A percentile compares a stretch with the other conserved stretches of the same genome.
Evolutionary conservation across 2,113 vertebrate species (phyloP).

Genomic region (Oreochromis spilurus): DNA sequence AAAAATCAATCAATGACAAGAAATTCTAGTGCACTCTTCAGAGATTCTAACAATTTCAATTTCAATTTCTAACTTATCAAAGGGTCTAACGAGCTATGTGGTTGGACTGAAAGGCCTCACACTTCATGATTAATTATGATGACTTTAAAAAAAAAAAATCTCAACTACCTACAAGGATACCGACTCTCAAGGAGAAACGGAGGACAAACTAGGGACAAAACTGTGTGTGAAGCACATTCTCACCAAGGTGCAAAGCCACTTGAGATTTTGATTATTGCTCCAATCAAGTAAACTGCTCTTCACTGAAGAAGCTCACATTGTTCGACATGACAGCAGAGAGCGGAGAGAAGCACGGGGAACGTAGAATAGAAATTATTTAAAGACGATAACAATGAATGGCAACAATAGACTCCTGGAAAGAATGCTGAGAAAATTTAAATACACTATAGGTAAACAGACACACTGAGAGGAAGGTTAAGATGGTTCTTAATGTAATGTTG

Average conservation of each 20-base stretch:
- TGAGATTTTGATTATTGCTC: slow-evolving; percentile 36
- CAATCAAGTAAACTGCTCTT: slow-evolving; percentile 49
- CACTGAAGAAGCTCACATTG: slow-evolving; percentile 1
- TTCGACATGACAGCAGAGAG: not conserved
- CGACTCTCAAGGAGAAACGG: not conserved
- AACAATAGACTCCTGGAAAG: not conserved
- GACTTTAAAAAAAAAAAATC: not conserved
- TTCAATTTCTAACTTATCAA: not conserved
- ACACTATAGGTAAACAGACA: not conserved
- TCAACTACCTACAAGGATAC: not conserved
- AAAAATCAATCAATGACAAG: not conserved
- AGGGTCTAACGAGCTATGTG: not conserved
- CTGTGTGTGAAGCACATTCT: not conserved
- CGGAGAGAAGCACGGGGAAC: not conserved
- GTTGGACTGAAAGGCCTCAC: not conserved
- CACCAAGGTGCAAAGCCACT: slow-evolving; percentile 26
- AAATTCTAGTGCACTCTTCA: not conserved
- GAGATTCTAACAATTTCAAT: slow-evolving; percentile 7
- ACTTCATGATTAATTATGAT: not conserved
- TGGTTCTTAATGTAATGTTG: not conserved
- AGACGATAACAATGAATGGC: not conserved
- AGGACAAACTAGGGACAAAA: not conserved
- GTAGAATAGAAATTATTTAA: not conserved
- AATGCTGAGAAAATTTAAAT: not conserved
- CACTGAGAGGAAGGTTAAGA: not conserved